phyloP scores from a whole-genome alignment of 2,797 vertebrate species.

The Taeniopygia guttata region DNA sequence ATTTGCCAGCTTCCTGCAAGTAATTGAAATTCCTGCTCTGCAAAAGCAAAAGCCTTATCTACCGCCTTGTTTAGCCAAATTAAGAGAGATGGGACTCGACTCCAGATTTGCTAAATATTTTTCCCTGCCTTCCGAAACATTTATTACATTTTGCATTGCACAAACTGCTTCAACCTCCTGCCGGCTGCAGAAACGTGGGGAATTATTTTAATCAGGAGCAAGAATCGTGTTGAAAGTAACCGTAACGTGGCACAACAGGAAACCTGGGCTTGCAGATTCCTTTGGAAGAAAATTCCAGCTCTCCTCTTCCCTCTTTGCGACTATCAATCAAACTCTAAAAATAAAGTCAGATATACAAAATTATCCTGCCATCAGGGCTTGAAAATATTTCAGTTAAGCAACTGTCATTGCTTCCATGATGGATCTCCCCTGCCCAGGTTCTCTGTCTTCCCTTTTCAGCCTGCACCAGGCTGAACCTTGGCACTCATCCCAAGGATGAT shows the following conservation, averaged over 20 bases:
- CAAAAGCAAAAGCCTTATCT: slow-evolving; percentile 34
- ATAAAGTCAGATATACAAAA: slow-evolving; percentile 22
- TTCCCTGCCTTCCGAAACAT: slow-evolving; percentile 41
- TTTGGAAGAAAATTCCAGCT: slow-evolving; percentile 18
- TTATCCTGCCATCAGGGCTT: slow-evolving; percentile 25
- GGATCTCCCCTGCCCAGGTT: neutral
- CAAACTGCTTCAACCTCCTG: slow-evolving; percentile 34
- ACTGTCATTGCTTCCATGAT: slow-evolving; percentile 23
- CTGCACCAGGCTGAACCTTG: neutral
- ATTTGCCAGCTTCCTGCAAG: slow-evolving; percentile 56
- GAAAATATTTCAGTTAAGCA: slow-evolving; percentile 1
- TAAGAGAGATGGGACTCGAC: slow-evolving; percentile 17
- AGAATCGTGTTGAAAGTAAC: slow-evolving; percentile 9
- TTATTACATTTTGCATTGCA: slow-evolving; percentile 7
- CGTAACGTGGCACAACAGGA: neutral
- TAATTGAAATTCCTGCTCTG: slow-evolving; percentile 58
- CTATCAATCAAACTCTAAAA: slow-evolving; percentile 38
- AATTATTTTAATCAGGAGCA: slow-evolving; percentile 21
- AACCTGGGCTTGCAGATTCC: neutral
- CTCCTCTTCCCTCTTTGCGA: neutral
- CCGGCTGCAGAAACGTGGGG: neutral
- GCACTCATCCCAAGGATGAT: neutral
- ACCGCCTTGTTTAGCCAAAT: slow-evolving; percentile 16
- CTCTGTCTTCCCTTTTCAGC: neutral
- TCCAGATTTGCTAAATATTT: slow-evolving; percentile 59